phyloP scores from a whole-genome alignment of 2,797 vertebrate species.

The Argya squamiceps region DNA sequence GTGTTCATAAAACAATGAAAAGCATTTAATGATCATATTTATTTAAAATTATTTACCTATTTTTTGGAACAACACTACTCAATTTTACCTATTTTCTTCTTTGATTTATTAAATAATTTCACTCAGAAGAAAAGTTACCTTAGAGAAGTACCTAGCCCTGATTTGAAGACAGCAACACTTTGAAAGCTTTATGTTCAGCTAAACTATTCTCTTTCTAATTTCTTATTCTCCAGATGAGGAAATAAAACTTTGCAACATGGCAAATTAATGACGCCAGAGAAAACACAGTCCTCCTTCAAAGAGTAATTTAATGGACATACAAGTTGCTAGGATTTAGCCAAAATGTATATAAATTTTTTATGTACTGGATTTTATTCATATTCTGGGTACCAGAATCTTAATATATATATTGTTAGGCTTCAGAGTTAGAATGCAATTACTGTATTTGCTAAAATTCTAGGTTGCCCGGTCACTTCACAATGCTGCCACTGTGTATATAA shows the following conservation, averaged over 20 bases:
- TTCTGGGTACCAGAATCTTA: neutral
- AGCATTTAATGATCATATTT: neutral
- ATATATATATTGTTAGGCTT: neutral
- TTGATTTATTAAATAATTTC: neutral
- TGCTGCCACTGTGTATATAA: neutral
- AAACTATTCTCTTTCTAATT: neutral
- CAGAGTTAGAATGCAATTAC: neutral
- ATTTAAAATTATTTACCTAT: neutral
- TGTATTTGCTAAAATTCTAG: neutral
- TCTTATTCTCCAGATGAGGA: neutral
- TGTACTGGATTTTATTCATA: neutral
- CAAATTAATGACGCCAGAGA: neutral
- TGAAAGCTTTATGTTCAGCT: neutral
- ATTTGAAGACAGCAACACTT: neutral
- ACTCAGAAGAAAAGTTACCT: neutral
- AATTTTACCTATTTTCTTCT: neutral
- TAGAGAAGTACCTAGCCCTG: neutral
- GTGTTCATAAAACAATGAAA: neutral
- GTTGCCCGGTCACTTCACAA: neutral
- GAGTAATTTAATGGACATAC: neutral
- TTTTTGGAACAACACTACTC: neutral
- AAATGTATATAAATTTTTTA: neutral
- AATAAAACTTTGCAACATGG: neutral
- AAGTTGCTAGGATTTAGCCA: neutral
- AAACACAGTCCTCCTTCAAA: neutral